phyloP scores from a whole-genome alignment of 1,140 invertebrate genomes.

The Heliconius congener region DNA sequence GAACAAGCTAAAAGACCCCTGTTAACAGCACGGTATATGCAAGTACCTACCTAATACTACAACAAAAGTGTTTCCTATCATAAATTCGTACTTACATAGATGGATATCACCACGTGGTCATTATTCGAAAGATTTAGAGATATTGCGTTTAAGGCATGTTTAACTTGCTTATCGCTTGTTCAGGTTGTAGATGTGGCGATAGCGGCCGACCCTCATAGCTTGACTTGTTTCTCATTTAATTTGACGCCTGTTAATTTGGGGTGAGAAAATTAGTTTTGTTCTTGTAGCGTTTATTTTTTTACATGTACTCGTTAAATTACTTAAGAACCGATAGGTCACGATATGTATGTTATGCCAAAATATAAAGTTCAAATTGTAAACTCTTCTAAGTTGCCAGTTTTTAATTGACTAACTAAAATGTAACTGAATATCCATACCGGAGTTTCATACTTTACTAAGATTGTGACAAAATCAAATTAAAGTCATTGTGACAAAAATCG shows the following conservation, averaged over 20 bases:
- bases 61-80: constrained; percentile 67
- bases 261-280: constrained; percentile 15
- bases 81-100: constrained; percentile 64
- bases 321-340: not conserved
- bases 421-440: no score
- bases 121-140: constrained; percentile 60
- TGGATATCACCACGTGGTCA: constrained; percentile 62
- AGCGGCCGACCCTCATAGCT: constrained; percentile 48
- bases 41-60: constrained; percentile 27
- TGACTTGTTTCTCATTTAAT: constrained; percentile 45
- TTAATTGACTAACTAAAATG: no score
- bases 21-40: not conserved
- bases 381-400: no score
- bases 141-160: constrained; percentile 66
- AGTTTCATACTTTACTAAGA: no score
- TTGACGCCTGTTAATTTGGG: constrained; percentile 19
- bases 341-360: no score
- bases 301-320: not conserved
- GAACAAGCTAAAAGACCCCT: not conserved
- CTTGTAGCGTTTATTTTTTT: not conserved
- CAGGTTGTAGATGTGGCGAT: constrained; percentile 66
- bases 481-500: no score
- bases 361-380: no score
- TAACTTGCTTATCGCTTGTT: constrained; percentile 72
- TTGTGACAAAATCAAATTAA: no score